Evolutionary conservation across 2,797 vertebrate species (phyloP), one percentile per base, ranked within the genome.

Genomic region (Gephyroberyx darwinii): DNA sequence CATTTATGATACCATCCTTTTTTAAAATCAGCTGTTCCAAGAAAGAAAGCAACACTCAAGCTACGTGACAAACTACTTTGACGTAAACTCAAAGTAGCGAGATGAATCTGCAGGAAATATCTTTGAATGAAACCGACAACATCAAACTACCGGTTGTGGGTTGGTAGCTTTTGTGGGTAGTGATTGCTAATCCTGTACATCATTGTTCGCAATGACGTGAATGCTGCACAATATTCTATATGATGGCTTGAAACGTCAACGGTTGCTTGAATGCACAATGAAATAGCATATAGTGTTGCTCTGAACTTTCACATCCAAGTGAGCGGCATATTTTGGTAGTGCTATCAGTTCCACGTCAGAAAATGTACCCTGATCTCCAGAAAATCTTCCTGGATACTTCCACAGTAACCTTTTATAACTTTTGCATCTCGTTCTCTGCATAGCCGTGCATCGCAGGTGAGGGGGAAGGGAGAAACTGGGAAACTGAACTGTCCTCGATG

Each of bases 101-200:
- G 55, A 80, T 75, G 74, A 82, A 53, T 57, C 39, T 41, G 47
- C 48, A 41, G 69, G 84, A 80, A 80, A 70, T 35, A 37, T 33
- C 47, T n/a, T 19, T 22, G 47, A 35, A 48, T 63, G 61, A 50
- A 22, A 37, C 2, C 12, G 4, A 68, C 65, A 79, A 54, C 13
- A 74, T 26, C 35, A 39, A 55, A 33, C 12, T 14, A 3, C 5
- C 43, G 13, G 43, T 45, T 14, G 16, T 14, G 43, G 43, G 16
- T 35, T 35, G 5, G 8, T 8, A 35, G 33, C 33, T 6, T 14
- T 45, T 45, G 16, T 45, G 14, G 47, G n/a, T 9, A 50, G n/a
- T 2, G 30, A 16, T 33, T 17, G 30, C 10, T 20, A 19, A n/a
- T 20, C 47, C 47, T 50, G 47, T 8, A 5, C 8, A 8, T 2